Evolutionary conservation across 1,140 invertebrate genomes (phyloP).

Genomic region (Ceratina australensis): DNA sequence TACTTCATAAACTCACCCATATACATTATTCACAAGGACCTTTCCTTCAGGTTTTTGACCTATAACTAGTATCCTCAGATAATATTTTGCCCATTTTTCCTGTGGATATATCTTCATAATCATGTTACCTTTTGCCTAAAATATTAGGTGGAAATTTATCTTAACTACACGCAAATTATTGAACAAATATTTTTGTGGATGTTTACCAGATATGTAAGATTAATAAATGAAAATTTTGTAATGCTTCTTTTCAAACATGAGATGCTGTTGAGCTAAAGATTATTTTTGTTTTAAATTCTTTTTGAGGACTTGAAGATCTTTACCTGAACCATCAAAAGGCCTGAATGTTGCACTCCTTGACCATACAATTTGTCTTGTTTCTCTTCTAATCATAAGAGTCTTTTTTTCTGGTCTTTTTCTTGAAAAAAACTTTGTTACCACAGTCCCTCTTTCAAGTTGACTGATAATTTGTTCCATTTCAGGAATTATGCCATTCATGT

Average conservation of each 20-base stretch:
- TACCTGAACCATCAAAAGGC: constrained; percentile 82
- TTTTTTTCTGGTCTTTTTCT: constrained; percentile 91
- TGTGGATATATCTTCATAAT: constrained; percentile 52
- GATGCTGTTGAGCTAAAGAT: not conserved
- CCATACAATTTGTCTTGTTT: constrained; percentile 93
- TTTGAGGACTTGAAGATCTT: constrained; percentile 27
- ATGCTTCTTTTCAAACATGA: not conserved
- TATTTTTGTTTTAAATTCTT: not conserved
- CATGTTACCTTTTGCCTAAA: constrained; percentile 47
- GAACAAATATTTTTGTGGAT: not conserved
- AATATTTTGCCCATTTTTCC: constrained; percentile 51
- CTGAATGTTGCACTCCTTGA: constrained; percentile 75
- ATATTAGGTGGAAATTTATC: constrained; percentile 52
- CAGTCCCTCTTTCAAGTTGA: constrained; percentile 91
- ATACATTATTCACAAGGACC: constrained; percentile 47
- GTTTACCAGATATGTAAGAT: not conserved
- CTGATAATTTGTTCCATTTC: constrained; percentile 94
- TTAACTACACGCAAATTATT: constrained; percentile 13
- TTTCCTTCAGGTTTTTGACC: constrained; percentile 52
- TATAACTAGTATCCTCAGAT: constrained; percentile 49
- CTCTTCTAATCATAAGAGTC: constrained; percentile 89
- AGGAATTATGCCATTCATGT: constrained; percentile 84
- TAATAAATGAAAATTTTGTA: constrained; percentile 2
- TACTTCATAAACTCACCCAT: constrained; percentile 51
- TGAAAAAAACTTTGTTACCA: constrained; percentile 92